phyloP scores from a whole-genome alignment of 35 echinoderm and acorn worm species.

The Heliocidaris tuberculata region DNA sequence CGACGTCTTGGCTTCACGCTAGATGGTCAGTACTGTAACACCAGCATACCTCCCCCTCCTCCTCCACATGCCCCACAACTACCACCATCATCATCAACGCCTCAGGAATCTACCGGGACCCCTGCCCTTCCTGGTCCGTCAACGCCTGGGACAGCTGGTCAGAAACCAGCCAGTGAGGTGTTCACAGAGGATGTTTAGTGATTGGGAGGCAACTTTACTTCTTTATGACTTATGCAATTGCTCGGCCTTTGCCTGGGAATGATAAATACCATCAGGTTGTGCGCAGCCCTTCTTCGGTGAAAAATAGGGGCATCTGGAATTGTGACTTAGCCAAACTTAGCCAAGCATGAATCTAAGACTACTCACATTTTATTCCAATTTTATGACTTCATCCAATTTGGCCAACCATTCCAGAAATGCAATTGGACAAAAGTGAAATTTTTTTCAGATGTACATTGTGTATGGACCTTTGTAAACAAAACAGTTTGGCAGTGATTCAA shows the following conservation, averaged over 20 bases:
- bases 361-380: too few species aligned
- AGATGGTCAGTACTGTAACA: conserved; percentile 75
- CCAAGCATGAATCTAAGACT: background rate
- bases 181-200: conserved; percentile 1
- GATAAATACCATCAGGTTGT: background rate
- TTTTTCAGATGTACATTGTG: too few species aligned
- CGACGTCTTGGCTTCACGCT: conserved; percentile 80
- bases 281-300: background rate
- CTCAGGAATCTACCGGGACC: background rate
- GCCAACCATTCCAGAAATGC: too few species aligned
- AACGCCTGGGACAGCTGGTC: background rate
- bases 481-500: too few species aligned
- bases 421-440: too few species aligned
- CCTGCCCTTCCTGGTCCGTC: background rate
- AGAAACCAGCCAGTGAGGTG: background rate
- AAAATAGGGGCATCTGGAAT: background rate
- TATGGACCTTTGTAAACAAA: background rate
- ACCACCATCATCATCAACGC: background rate
- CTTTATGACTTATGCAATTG: background rate
- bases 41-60: background rate
- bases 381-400: too few species aligned
- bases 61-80: background rate
- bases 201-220: background rate
- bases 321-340: background rate
- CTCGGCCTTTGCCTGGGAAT: background rate